A percentile compares a stretch with the other conserved stretches of the same genome.
Conservation (phyloP, 2,113 vertebrate genomes). For the Desmodus rotundus region DNA sequence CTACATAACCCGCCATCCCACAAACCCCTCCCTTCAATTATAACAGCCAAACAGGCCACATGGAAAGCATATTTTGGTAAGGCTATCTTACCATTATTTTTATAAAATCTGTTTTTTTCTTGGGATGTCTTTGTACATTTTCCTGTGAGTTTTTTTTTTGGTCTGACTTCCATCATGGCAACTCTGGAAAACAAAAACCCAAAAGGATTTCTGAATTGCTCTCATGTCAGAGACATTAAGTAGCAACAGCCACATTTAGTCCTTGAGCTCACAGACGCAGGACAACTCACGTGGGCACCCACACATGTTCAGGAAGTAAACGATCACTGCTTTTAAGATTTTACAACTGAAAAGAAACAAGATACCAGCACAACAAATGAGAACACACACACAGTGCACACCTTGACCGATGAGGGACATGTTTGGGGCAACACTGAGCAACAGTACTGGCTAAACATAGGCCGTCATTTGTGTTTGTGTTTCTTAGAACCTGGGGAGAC, state of each 20-base stretch:
- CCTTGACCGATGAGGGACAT: too few species aligned
- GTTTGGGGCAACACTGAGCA: background rate
- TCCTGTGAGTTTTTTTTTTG: slow-evolving; percentile 67
- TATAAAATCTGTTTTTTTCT: slow-evolving; percentile 73
- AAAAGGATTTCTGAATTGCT: background rate
- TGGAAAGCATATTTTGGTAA: fast-evolving
- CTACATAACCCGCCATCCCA: fast-evolving
- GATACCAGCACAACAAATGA: background rate
- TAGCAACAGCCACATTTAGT: background rate
- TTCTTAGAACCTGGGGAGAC: background rate
- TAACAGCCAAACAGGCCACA: background rate
- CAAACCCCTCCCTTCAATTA: fast-evolving
- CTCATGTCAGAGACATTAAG: background rate
- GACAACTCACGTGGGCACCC: background rate
- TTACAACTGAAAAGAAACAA: background rate
- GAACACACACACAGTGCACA: background rate
- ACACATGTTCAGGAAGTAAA: background rate
- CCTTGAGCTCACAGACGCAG: background rate
- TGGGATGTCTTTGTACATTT: slow-evolving; percentile 50
- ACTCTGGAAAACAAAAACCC: slow-evolving; percentile 58
- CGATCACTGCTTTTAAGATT: background rate
- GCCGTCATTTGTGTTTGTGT: background rate
- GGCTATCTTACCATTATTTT: slow-evolving; percentile 67
- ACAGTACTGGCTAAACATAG: background rate
- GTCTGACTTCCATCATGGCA: slow-evolving; percentile 76